Conservation (phyloP, 2,888 invertebrate genomes). For the Nymphalis c-album region DNA sequence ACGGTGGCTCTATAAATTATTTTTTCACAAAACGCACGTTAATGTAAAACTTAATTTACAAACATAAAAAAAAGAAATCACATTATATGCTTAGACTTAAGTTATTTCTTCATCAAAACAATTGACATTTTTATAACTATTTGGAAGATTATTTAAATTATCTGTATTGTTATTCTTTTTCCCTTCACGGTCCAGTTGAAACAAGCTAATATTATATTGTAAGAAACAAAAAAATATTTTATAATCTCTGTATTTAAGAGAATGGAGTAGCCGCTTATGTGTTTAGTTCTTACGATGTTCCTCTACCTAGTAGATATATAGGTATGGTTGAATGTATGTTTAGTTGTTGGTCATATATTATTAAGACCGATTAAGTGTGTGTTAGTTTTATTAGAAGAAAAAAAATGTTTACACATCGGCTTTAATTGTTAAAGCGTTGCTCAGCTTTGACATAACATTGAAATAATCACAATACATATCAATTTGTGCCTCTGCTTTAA, state of each 20-base stretch:
- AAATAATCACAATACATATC: slow-evolving; percentile 73
- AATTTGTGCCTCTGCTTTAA: slow-evolving; percentile 80
- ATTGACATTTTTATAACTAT: slow-evolving; percentile 26
- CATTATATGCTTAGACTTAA: slow-evolving; percentile 27
- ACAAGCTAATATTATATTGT: slow-evolving; percentile 19
- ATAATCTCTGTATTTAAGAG: slow-evolving; percentile 41
- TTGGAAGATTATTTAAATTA: background rate
- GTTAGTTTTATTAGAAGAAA: slow-evolving; percentile 36
- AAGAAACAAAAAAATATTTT: slow-evolving; percentile 37
- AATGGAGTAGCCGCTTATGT: slow-evolving; percentile 43
- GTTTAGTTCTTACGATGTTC: slow-evolving; percentile 64
- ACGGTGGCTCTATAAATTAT: slow-evolving; percentile 66
- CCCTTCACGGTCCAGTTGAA: slow-evolving; percentile 8
- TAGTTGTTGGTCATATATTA: slow-evolving; percentile 17
- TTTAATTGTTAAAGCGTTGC: slow-evolving; percentile 72
- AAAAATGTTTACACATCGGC: slow-evolving; percentile 53
- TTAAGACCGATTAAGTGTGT: slow-evolving; percentile 32
- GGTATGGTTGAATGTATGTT: slow-evolving; percentile 44
- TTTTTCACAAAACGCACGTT: background rate
- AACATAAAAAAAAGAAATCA: slow-evolving; percentile 13
- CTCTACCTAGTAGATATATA: slow-evolving; percentile 59
- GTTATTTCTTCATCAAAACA: slow-evolving; percentile 17
- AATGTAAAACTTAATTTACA: background rate
- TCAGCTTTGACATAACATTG: slow-evolving; percentile 32
- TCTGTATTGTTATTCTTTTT: background rate